phyloP scores from a whole-genome alignment of 2,113 vertebrate genomes.

The Alethe diademata region DNA sequence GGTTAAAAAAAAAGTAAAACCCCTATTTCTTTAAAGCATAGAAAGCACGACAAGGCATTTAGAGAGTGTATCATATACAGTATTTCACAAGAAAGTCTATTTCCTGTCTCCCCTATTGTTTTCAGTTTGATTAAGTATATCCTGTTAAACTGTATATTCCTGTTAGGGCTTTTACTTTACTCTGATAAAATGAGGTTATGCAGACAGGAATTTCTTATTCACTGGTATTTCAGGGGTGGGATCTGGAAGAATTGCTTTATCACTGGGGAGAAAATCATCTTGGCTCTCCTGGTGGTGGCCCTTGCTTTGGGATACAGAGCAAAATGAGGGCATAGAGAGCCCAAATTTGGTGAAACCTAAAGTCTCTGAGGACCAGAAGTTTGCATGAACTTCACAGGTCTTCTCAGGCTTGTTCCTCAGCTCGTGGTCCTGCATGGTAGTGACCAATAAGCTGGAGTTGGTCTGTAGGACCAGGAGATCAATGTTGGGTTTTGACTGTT shows the following conservation, averaged over 20 bases:
- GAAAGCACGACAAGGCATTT: conserved; percentile 54
- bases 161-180: conserved; percentile 68
- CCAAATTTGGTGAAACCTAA: not conserved
- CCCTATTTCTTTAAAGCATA: conserved; percentile 16
- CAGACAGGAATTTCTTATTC: not conserved
- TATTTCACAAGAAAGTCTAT: conserved; percentile 75
- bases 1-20: not conserved
- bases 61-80: conserved; percentile 73
- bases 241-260: not conserved
- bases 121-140: conserved; percentile 82
- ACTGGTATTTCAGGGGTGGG: not conserved
- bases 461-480: fast-evolving
- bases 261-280: not conserved
- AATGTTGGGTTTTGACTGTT: not conserved
- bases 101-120: conserved; percentile 83
- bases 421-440: fast-evolving
- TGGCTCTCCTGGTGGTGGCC: fast-evolving
- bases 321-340: not conserved
- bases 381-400: not conserved
- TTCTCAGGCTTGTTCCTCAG: not conserved
- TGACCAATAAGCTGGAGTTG: not conserved
- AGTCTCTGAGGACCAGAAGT: not conserved
- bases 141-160: conserved; percentile 85
- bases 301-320: not conserved
- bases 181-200: conserved; percentile 64